phyloP scores from a whole-genome alignment of 2,888 invertebrate genomes.

The Galerucella pusilla region DNA sequence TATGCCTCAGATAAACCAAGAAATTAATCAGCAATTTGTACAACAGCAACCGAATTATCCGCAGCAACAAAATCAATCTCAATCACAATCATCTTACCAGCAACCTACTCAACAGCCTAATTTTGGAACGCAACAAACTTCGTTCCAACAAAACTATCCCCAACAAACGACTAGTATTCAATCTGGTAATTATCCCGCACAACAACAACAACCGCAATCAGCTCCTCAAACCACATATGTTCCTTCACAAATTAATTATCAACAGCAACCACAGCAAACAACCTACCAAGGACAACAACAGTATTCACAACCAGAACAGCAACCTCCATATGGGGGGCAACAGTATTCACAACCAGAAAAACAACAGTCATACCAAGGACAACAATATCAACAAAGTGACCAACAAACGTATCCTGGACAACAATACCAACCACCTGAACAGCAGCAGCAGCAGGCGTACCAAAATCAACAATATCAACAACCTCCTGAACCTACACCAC shows the following conservation, averaged over 20 bases:
- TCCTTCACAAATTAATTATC: slow-evolving; percentile 34
- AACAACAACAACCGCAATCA: slow-evolving; percentile 37
- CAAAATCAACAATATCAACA: slow-evolving; percentile 55
- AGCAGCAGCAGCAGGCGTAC: slow-evolving; percentile 29
- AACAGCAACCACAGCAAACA: slow-evolving; percentile 32
- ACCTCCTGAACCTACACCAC: slow-evolving; percentile 21
- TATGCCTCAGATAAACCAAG: slow-evolving; percentile 31
- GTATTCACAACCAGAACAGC: slow-evolving; percentile 45
- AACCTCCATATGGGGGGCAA: slow-evolving; percentile 37
- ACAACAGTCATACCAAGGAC: slow-evolving; percentile 38
- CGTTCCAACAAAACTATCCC: slow-evolving; percentile 39
- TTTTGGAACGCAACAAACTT: slow-evolving; percentile 20
- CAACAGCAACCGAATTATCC: slow-evolving; percentile 40
- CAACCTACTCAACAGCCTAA: slow-evolving; percentile 38
- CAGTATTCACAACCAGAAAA: slow-evolving; percentile 46
- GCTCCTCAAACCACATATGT: slow-evolving; percentile 33
- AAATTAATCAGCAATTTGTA: slow-evolving; percentile 48
- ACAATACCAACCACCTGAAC: slow-evolving; percentile 38
- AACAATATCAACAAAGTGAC: slow-evolving; percentile 45
- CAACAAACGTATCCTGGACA: slow-evolving; percentile 36
- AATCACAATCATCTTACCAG: slow-evolving; percentile 40
- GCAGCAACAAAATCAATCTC: slow-evolving; percentile 33
- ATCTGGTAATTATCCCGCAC: slow-evolving; percentile 41
- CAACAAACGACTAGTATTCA: slow-evolving; percentile 29
- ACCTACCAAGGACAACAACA: slow-evolving; percentile 38